Conservation (phyloP, 2,888 invertebrate genomes). For the Eristalis arbustorum region DNA sequence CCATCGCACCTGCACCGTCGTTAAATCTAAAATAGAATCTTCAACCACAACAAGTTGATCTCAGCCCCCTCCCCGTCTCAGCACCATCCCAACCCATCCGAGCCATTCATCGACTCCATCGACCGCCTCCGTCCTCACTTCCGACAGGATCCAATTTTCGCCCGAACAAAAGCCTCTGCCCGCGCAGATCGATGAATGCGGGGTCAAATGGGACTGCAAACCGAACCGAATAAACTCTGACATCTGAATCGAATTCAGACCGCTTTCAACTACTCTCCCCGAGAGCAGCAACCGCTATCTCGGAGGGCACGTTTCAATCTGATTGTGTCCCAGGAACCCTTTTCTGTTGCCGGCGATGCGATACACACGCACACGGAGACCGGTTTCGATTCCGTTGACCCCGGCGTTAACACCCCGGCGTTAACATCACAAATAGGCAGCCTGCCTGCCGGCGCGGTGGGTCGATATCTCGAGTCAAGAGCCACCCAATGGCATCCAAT, state of each 20-base stretch:
- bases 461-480: not conserved
- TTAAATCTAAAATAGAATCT: not conserved
- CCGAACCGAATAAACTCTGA: not conserved
- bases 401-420: not conserved
- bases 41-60: not conserved
- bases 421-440: not conserved
- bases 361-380: not conserved
- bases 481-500: not conserved
- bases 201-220: not conserved
- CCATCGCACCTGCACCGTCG: not conserved
- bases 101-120: not conserved
- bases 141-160: not conserved
- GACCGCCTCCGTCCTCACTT: not conserved
- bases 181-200: not conserved
- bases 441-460: not conserved
- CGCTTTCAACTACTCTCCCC: not conserved
- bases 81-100: too few species aligned
- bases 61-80: too few species aligned
- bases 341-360: not conserved
- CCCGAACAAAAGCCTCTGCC: not conserved
- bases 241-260: not conserved
- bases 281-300: not conserved
- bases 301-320: not conserved
- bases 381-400: not conserved
- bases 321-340: not conserved